phyloP scores from a whole-genome alignment of 2,797 vertebrate species.

The Malacoctenus gilli region DNA sequence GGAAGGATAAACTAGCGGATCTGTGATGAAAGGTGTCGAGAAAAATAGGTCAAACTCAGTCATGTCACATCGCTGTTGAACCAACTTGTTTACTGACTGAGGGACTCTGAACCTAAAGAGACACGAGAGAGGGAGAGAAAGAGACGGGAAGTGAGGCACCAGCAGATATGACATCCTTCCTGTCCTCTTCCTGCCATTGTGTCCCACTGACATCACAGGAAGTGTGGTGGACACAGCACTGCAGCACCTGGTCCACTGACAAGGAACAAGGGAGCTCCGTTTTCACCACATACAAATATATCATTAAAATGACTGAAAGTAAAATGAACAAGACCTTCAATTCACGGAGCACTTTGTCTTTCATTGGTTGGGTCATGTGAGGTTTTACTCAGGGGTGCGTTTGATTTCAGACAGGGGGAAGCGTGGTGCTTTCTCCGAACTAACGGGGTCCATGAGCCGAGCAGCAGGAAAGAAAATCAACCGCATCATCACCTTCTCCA shows the following conservation, averaged over 20 bases:
- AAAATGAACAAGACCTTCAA: too few relatives aligned
- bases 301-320: too few relatives aligned
- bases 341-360: too few relatives aligned
- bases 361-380: too few relatives aligned
- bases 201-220: conserved; percentile 75
- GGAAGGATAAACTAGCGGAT: conserved; percentile 38
- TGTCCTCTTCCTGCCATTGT: conserved; percentile 81
- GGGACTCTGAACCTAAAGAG: conserved; percentile 44
- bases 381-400: too few relatives aligned
- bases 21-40: conserved; percentile 23
- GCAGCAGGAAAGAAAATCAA: conserved; percentile 96
- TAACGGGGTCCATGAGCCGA: conserved; percentile 94
- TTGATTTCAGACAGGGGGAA: conserved; percentile 84
- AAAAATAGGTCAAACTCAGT: conserved; percentile 37
- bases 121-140: conserved; percentile 68
- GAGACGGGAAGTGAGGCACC: conserved; percentile 68
- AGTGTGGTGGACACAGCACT: conserved; percentile 24
- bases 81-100: conserved; percentile 42
- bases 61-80: conserved; percentile 37
- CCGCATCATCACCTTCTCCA: conserved; percentile 97
- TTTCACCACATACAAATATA: too few relatives aligned
- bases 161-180: conserved; percentile 82
- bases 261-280: conserved; percentile 10
- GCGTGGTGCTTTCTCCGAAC: conserved; percentile 90
- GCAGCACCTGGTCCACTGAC: conserved; percentile 56